Evolutionary conservation across 1,140 invertebrate species (phyloP).

Genomic region (Batillaria attramentaria): DNA sequence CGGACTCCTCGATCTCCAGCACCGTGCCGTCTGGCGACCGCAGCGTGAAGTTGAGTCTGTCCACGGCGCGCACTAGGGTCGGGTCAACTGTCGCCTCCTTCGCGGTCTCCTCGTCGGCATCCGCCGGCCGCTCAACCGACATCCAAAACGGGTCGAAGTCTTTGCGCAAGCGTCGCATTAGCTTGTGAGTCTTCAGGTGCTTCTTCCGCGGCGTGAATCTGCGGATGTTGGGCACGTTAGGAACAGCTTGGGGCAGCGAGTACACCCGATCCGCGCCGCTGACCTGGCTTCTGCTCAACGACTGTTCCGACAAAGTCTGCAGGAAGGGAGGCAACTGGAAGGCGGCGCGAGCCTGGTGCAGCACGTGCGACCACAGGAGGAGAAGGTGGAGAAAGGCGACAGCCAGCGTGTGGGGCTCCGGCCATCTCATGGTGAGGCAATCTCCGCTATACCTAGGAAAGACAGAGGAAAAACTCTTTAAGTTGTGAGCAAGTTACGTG

Average conservation of each 20-base stretch:
- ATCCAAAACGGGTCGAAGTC: conserved; percentile 45
- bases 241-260: conserved; percentile 15
- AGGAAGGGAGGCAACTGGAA: conserved; percentile 36
- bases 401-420: neutral
- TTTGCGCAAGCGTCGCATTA: conserved; percentile 31
- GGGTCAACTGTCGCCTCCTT: conserved; percentile 18
- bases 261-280: conserved; percentile 23
- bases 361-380: conserved; percentile 25
- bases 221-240: conserved; percentile 33
- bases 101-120: conserved; percentile 7
- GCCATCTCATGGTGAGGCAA: neutral
- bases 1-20: conserved; percentile 3
- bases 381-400: conserved; percentile 22
- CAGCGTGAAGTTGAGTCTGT: conserved; percentile 26
- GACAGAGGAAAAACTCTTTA: neutral
- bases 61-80: conserved; percentile 9
- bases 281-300: conserved; percentile 17
- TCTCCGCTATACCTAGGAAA: neutral
- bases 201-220: conserved; percentile 34
- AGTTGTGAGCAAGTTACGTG: neutral
- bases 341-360: conserved; percentile 16
- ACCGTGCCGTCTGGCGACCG: neutral
- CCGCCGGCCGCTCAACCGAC: conserved; percentile 36
- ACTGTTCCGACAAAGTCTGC: conserved; percentile 29
- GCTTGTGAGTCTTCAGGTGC: conserved; percentile 39